These are phyloP conservation scores for Tiliqua scincoides DNA, from an alignment of 2,113 vertebrate genomes.

Conservation along the genomic window DNA sequence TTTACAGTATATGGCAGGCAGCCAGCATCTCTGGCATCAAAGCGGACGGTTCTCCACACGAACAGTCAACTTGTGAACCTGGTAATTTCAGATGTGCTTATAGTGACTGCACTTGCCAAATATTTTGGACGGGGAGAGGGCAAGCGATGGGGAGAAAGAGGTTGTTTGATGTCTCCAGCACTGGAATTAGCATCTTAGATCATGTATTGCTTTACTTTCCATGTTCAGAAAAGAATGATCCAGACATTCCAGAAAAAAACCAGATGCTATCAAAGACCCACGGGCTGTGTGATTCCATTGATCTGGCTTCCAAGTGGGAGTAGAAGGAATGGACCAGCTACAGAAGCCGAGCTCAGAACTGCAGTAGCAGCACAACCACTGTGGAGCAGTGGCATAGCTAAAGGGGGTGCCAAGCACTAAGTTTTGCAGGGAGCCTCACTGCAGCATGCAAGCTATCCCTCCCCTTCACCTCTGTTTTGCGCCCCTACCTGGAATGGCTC, in stretches of 20 bases:
- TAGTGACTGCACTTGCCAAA: conserved; percentile 52
- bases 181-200: conserved; percentile 62
- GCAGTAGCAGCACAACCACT: not conserved
- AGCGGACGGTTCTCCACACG: conserved; percentile 70
- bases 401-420: too few relatives aligned
- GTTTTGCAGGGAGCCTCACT: too few relatives aligned
- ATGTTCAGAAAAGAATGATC: conserved; percentile 65
- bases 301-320: not conserved
- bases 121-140: not conserved
- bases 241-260: conserved; percentile 41
- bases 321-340: not conserved
- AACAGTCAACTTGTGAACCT: conserved; percentile 76
- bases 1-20: conserved; percentile 71
- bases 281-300: not conserved
- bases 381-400: too few relatives aligned
- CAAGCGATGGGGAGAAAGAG: conserved; percentile 33
- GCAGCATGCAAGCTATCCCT: too few relatives aligned
- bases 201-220: conserved; percentile 55
- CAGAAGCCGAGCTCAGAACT: not conserved
- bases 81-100: conserved; percentile 74
- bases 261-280: not conserved
- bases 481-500: too few relatives aligned
- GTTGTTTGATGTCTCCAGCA: conserved; percentile 72
- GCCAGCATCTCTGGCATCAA: conserved; percentile 72
- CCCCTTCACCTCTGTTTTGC: too few relatives aligned